Base-by-base conservation (phyloP, 2,888 invertebrate genomes). In the Pseudeuparius sepicola region DNA sequence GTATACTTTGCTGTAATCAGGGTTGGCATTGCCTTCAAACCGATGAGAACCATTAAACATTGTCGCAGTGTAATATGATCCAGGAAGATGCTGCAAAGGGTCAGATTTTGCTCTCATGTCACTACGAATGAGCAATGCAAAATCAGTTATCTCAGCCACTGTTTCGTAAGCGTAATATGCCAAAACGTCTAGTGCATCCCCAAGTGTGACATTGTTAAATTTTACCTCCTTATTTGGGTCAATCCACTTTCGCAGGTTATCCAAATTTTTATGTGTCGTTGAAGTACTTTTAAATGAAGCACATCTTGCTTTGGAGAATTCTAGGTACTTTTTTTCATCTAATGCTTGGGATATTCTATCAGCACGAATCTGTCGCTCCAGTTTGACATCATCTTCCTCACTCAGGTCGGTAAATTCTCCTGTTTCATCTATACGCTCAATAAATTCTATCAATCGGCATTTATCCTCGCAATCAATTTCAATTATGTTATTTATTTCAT, bases 111-210 rank as follows among this genome's bases (percentile, higher is more conserved):
- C 20, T 35, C 24, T 41, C 10, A 31, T 31, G 26, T 41, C 43
- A 14, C 34, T 39, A 11, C 41, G 14, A 12, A 43, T 36, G 29
- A 90, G 57, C 41, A 90, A 75, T 0, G 86, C 81, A 47, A 81
- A 75, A 61, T 92, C 92, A 2, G 87, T 78, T 37, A 92, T 75
- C 56, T 88, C 83, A 0, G 90, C 90, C 4, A 93, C 82, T 0
- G 87, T 87, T 64, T 93, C 90, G 57, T 87, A 87, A 0, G 89
- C 88, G 45, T 90, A 67, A 55, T 89, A 92, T 28, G 82, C 75
- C 41, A 93, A 60, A 3, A 90, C 78, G 54, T 84, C 83, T 49
- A 84, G 64, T 0, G 83, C 84, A 30, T 73, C 65, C 11, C 65
- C 61, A n/a, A n/a, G n/a, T n/a, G n/a, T n/a, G n/a, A n/a, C n/a